These are phyloP conservation scores for Antedon mediterranea DNA, from an alignment of 53 echinoderm and acorn worm species.

Conservation along the genomic window DNA sequence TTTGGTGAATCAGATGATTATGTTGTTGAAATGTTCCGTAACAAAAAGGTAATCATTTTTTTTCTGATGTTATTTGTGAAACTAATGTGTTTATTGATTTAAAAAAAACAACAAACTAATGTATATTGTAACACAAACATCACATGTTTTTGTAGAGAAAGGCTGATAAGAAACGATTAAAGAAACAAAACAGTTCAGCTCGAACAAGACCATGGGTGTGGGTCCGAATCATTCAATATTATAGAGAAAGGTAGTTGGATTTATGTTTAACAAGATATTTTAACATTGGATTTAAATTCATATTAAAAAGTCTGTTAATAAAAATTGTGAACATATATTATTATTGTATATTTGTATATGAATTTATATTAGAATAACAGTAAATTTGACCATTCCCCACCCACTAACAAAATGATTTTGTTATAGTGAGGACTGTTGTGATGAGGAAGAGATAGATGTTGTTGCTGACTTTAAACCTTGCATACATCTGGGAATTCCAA, in stretches of 20 bases:
- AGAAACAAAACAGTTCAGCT: not conserved
- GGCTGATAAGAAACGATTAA: not conserved
- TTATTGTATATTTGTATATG: too few species aligned
- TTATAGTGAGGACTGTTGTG: not conserved
- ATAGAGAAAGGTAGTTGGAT: not conserved
- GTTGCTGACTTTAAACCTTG: not conserved
- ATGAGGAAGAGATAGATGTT: not conserved
- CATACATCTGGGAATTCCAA: not conserved
- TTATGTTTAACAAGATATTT: too few species aligned
- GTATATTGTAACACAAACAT: too few species aligned
- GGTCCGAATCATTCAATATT: not conserved
- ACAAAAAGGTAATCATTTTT: not conserved
- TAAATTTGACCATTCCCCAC: too few species aligned
- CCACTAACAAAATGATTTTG: not conserved
- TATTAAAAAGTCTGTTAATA: too few species aligned
- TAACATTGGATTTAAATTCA: too few species aligned
- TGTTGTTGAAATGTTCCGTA: not conserved
- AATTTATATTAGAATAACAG: too few species aligned
- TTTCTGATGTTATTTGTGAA: too few species aligned
- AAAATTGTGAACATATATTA: too few species aligned
- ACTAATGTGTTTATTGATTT: too few species aligned
- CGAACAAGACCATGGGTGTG: not conserved
- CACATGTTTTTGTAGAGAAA: not conserved
- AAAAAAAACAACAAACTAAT: too few species aligned
- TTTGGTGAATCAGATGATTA: not conserved